Evolutionary conservation across 2,797 vertebrate species (phyloP), one percentile per base, ranked within the genome.

Genomic region (Dromococcyx pavoninus): DNA sequence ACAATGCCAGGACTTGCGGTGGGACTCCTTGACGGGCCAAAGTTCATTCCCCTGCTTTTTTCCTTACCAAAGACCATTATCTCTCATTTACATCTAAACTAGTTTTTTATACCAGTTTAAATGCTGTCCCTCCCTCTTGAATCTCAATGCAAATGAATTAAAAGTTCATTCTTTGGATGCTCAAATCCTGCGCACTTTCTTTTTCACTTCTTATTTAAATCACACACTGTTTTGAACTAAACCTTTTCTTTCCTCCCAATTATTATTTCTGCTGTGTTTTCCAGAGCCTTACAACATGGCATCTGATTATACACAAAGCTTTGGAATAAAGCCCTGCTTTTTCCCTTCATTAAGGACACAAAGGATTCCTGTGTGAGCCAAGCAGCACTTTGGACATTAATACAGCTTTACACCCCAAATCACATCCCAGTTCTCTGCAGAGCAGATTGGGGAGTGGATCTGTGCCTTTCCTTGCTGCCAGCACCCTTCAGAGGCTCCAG

Each of bases 181-280:
- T 97, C 97, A 95, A 97, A 97, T 97, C 96, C 97, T 96, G 96
- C 69, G 22, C 94, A 94, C 96, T 97, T 97, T 97, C 98, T 97
- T 97, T 97, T 97, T 94, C 90, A 62, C 95, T 97, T 97, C 97
- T 97, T 97, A 97, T 97, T 98, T 98, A 97, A 98, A 97, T 97
- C 97, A 96, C 96, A 97, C 66, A 94, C 96, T 97, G 97, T 98
- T 98, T 98, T 97, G 97, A 97, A 96, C 96, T 83, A 96, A 97
- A 97, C 96, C 97, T 97, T 98, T 98, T 98, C 97, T 98, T 98
- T 97, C 97, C 96, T 96, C 95, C 97, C 97, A 97, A 97, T 98
- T 98, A 98, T 98, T 97, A 98, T 97, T 98, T 98, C 97, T 97
- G 96, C 95, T 98, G 96, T 98, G 97, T 98, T 98, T 98, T 97